These are phyloP conservation scores for Thymelicus lineola DNA, from an alignment of 2,888 invertebrate genomes.

Conservation along the genomic window DNA sequence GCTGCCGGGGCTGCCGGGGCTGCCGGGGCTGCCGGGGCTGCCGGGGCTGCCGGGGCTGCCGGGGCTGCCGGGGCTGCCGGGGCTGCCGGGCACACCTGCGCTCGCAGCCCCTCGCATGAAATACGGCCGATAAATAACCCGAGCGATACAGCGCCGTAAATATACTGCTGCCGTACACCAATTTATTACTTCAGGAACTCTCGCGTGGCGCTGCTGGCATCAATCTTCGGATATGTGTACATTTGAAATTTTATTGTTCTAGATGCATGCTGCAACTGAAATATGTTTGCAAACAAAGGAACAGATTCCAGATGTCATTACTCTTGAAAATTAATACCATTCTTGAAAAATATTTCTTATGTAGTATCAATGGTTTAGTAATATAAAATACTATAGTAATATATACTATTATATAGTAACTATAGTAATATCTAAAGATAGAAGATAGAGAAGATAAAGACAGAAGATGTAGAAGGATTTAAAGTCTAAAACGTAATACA, in stretches of 20 bases:
- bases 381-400: too few relatives aligned
- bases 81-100: constrained; percentile 10
- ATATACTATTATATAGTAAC: too few relatives aligned
- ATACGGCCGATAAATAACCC: constrained; percentile 21
- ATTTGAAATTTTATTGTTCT: constrained; percentile 10
- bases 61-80: background rate
- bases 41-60: too few relatives aligned
- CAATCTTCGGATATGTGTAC: background rate
- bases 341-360: too few relatives aligned
- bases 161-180: constrained; percentile 6
- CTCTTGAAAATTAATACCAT: too few relatives aligned
- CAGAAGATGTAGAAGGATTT: too few relatives aligned
- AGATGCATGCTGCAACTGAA: background rate
- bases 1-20: background rate
- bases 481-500: too few relatives aligned
- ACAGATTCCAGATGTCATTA: too few relatives aligned
- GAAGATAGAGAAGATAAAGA: too few relatives aligned
- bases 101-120: constrained; percentile 6
- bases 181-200: constrained; percentile 18
- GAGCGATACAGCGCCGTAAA: constrained; percentile 19
- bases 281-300: too few relatives aligned
- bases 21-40: background rate
- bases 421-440: too few relatives aligned
- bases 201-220: constrained; percentile 9
- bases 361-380: too few relatives aligned